Evolutionary conservation across 2,113 vertebrate species (phyloP).

Genomic region (Mungos mungo): DNA sequence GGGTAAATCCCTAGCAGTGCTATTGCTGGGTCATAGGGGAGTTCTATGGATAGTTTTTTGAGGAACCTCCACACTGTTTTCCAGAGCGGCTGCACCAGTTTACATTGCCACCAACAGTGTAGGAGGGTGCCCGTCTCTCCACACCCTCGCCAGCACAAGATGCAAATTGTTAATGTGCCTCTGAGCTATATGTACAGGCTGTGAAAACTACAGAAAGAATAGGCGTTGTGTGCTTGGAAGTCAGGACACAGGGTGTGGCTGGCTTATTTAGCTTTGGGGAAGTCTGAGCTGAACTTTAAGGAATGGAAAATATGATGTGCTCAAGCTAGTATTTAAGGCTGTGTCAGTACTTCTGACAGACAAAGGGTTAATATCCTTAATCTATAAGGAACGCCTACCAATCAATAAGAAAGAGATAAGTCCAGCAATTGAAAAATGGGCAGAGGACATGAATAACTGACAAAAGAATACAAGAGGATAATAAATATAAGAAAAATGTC

Average conservation of each 20-base stretch:
- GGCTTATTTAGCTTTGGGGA: neutral
- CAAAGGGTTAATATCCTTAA: slow-evolving; percentile 74
- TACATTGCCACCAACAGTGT: no score
- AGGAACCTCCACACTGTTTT: no score
- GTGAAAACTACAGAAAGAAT: neutral
- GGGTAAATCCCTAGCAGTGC: no score
- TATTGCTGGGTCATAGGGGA: no score
- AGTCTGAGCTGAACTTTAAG: neutral
- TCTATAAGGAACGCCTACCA: slow-evolving; percentile 64
- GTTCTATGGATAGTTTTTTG: no score
- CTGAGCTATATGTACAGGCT: neutral
- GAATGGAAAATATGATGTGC: neutral
- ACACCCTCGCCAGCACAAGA: no score
- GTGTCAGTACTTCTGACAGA: slow-evolving; percentile 45
- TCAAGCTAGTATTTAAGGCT: slow-evolving; percentile 36
- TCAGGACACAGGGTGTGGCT: neutral
- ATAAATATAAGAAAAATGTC: slow-evolving; percentile 70
- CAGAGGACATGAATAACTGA: slow-evolving; percentile 71
- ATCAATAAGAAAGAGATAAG: slow-evolving; percentile 75
- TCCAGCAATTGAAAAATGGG: slow-evolving; percentile 67
- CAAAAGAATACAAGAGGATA: slow-evolving; percentile 64
- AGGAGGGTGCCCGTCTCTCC: no score
- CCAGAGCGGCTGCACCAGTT: no score
- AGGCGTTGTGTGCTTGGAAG: neutral
- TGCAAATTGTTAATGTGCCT: neutral